Base-by-base conservation (phyloP, 2,888 invertebrate species). In the Rhamnusium bicolor region DNA sequence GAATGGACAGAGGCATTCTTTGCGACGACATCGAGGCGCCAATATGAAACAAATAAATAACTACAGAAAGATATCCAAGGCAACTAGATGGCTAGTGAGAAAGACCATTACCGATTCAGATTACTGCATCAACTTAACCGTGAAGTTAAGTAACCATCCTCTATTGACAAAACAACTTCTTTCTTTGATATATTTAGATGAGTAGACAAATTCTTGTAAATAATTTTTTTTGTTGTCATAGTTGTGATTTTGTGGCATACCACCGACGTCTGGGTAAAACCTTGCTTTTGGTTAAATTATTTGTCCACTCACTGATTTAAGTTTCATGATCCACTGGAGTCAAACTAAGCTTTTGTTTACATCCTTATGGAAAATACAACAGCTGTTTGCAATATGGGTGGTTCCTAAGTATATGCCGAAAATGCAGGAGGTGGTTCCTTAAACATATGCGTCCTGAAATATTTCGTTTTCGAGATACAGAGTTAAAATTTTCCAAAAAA, bases 61-160 rank as follows among this genome's bases (percentile, higher is more conserved):
- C 60, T 69, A 74, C 72, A 61, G 70, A 77, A 71, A 73, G 69
- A 69, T 60, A 65, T 65, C 74, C 74, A 71, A 73, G 74, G 70
- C 78, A 79, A 78, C 75, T 68, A 79, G 79, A 80, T 78, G 80
- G 78, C 75, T 79, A 75, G 77, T 78, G 80, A 79, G 80, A 79
- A 82, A 81, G 75, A 74, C 76, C 69, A 80, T 80, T 80, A 77
- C 75, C 78, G 78, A 81, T 80, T 80, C 75, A 75, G 63, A 70
- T 58, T 63, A 70, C 29, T 49, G 58, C 56, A 69, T 54, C 54
- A 71, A 71, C 75, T 74, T 79, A 78, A 82, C 77, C 82, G 81
- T 81, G 80, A 81, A 79, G 79, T 77, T 74, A 65, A 65, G 53
- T 53, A 53, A 32, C 65, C 53, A 32, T 65, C 51, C 65, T 65